Conservation (phyloP, 2,113 vertebrate species). For the Triplophysa tibetana region DNA sequence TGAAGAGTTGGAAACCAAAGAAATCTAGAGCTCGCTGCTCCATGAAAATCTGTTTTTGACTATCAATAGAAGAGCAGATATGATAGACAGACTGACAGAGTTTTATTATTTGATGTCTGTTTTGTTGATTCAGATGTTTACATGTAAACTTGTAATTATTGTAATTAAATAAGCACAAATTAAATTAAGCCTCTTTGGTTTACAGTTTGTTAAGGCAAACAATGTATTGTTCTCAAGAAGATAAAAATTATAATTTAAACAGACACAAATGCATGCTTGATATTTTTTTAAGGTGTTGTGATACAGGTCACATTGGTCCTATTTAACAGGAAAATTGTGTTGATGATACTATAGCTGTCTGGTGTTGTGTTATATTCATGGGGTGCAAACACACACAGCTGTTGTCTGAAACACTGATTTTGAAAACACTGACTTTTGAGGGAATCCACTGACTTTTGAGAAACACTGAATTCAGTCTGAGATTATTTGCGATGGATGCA, state of each 20-base stretch:
- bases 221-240: not conserved
- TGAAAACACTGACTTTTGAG: too few species aligned
- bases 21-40: not conserved
- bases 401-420: too few species aligned
- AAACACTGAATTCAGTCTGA: too few species aligned
- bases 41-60: constrained; percentile 7
- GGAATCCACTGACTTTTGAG: too few species aligned
- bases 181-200: not conserved
- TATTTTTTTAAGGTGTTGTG: not conserved
- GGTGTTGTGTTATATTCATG: too few species aligned
- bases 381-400: too few species aligned
- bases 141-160: not conserved
- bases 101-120: not conserved
- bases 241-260: not conserved
- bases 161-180: constrained; percentile 12
- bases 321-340: too few species aligned
- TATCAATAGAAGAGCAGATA: not conserved
- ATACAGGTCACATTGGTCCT: not conserved
- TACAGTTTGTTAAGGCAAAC: not conserved
- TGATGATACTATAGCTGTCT: not conserved
- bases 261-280: not conserved
- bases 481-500: too few species aligned
- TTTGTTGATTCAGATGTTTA: constrained; percentile 11
- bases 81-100: not conserved
- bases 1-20: constrained; percentile 15